phyloP scores from a whole-genome alignment of 2,797 vertebrate genomes.

The Schizopygopsis pylzovi region DNA sequence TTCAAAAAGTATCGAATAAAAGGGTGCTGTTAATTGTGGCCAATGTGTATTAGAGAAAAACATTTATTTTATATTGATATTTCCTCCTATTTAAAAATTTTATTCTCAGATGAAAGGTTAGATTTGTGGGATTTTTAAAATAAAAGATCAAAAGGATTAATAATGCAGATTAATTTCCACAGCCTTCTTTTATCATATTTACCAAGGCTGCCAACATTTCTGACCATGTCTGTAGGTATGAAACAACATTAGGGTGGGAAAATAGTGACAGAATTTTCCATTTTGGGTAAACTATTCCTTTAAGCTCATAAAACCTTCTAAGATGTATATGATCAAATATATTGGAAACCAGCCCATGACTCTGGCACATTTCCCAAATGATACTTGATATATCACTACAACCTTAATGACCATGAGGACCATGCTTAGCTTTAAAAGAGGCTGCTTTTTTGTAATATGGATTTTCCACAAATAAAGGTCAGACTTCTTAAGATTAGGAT shows the following conservation, averaged over 20 bases:
- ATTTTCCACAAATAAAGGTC: slow-evolving; percentile 24
- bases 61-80: no score
- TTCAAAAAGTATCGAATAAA: no score
- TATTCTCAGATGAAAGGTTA: no score
- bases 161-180: no score
- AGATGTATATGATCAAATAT: background rate
- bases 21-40: no score
- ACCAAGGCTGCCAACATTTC: no score
- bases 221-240: no score
- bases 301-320: background rate
- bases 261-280: background rate
- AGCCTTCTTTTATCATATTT: no score
- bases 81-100: no score
- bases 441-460: background rate
- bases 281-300: background rate
- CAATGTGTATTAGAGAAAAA: no score
- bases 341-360: background rate
- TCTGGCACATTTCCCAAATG: background rate
- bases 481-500: slow-evolving; percentile 11
- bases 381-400: slow-evolving; percentile 16
- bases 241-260: background rate
- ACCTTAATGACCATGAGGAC: background rate
- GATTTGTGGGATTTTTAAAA: no score
- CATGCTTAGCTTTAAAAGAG: background rate
- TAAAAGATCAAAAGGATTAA: no score